phyloP scores from a whole-genome alignment of 2,113 vertebrate genomes.

The Ia io region DNA sequence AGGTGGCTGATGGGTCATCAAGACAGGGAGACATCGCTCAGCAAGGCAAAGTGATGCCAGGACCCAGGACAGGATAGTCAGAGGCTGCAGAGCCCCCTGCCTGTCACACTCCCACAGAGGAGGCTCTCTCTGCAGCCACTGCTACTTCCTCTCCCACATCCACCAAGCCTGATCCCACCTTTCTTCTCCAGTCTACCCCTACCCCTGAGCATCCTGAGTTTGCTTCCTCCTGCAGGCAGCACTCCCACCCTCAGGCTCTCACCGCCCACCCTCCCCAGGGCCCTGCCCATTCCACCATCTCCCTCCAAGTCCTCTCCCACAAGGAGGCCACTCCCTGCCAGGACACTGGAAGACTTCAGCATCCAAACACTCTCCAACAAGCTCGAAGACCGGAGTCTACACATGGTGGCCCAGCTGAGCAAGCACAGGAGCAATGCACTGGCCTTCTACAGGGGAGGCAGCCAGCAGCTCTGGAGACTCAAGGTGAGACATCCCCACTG shows the following conservation, averaged over 20 bases:
- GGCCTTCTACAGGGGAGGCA: slow-evolving; percentile 88
- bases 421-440: slow-evolving; percentile 87
- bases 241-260: neutral
- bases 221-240: neutral
- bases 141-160: too few relatives aligned
- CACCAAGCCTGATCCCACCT: too few relatives aligned
- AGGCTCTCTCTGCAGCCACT: too few relatives aligned
- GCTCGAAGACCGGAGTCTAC: slow-evolving; percentile 94
- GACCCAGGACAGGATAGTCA: too few relatives aligned
- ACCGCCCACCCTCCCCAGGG: neutral
- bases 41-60: too few relatives aligned
- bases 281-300: neutral
- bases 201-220: neutral
- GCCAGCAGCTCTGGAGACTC: slow-evolving; percentile 84
- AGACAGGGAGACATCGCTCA: too few relatives aligned
- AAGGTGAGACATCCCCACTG: slow-evolving; percentile 73
- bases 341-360: slow-evolving; percentile 91
- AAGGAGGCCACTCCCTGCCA: slow-evolving; percentile 66
- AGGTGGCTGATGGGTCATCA: too few relatives aligned
- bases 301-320: neutral
- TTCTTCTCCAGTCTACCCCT: neutral
- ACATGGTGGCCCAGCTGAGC: slow-evolving; percentile 91
- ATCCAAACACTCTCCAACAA: slow-evolving; percentile 93
- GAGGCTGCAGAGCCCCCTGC: too few relatives aligned
- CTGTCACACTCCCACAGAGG: too few relatives aligned